Base-by-base conservation (phyloP, 2,113 vertebrate genomes). In the Oophaga pumilio region DNA sequence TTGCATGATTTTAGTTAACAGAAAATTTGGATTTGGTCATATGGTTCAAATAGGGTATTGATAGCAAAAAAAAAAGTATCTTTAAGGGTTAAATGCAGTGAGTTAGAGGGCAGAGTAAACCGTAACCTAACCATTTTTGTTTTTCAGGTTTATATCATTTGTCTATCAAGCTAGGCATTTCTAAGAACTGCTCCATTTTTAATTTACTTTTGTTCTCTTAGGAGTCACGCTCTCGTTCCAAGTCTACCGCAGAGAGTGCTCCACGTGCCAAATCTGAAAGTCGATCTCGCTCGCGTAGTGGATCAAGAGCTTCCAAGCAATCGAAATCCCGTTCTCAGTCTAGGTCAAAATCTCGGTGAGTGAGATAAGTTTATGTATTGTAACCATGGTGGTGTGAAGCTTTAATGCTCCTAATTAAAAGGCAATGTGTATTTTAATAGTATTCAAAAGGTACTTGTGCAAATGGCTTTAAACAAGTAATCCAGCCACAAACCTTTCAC, bases 1-100 rank as follows among this genome's bases (percentile, higher is more conserved):
- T 94, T 99, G 97, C 97, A 97, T 97, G 96, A 97, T 94, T 94
- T 94, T 95, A 95, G 93, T 95, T 95, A 95, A 96, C 95, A 94
- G 91, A 88, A 93, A 92, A 92, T 94, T 94, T 97, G 94, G 94
- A 92, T 94, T 94, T 97, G 94, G 94, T 96, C 94, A 95, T 94
- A 92, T 95, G 96, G 95, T 96, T 94, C 94, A 94, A 93, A 92
- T 94, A 95, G 95, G 95, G 94, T 94, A 90, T 91, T 94, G 86
- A 90, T 93, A 94, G 94, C 94, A 94, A 94, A 68, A 91, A 95
- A 94, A 94, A 68, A 91, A 95, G 92, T 94, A 92, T 93, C 92
- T 82, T 95, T 94, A 90, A 94, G 95, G 95, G 95, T 90, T 95
- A 88, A 95, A 93, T 92, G 91, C 91, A 91, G 94, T 94, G 93